Evolutionary conservation across 1,140 invertebrate species (phyloP), one percentile per base, ranked within the genome.

Genomic region (Nasonia giraulti): DNA sequence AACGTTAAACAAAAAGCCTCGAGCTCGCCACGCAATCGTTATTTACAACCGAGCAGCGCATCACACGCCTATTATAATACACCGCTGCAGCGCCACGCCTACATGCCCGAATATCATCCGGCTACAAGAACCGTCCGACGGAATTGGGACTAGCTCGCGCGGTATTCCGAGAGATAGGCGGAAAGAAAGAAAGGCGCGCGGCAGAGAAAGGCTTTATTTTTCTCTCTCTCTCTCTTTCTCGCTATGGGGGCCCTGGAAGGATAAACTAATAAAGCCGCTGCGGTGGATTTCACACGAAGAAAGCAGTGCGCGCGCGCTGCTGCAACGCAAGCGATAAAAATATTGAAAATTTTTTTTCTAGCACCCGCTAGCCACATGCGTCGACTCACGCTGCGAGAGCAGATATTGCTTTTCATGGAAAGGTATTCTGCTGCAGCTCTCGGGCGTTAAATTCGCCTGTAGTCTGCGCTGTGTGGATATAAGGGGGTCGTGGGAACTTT

Each of bases 391-490:
- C 55, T n/a, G 55, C 55, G 37, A 75, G 33, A 31, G 14, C 8
- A 31, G 47, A 76, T 76, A 78, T 50, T 50, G 50, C 76, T 78
- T 66, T 78, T 78, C 76, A 78, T 31, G 76, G 76, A 78, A 78
- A 62, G 23, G 27, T 20, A 11, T 27, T 2, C 27, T 1, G 27
- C 20, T 14, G 50, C 76, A 23, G 50, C 17, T 50, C 17, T 50
- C 50, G 50, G 76, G 76, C 50, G 76, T 78, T 78, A 66, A 78
- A 78, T 78, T 78, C 76, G 50, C 76, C 69, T 62, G 20, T 62
- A 14, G 3, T 17, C 44, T 11, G 8, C 47, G 4, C 12, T 50
- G 47, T 14, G 68, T 14, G 68, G 6, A 17, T 69, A 17, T 69
- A 17, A 14, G 68, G 69, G 17, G 69, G 69, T 6, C 76, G 76